These are phyloP conservation scores for Onychomys arenicola DNA, from an alignment of 2,797 vertebrate genomes.

Conservation along the genomic window DNA sequence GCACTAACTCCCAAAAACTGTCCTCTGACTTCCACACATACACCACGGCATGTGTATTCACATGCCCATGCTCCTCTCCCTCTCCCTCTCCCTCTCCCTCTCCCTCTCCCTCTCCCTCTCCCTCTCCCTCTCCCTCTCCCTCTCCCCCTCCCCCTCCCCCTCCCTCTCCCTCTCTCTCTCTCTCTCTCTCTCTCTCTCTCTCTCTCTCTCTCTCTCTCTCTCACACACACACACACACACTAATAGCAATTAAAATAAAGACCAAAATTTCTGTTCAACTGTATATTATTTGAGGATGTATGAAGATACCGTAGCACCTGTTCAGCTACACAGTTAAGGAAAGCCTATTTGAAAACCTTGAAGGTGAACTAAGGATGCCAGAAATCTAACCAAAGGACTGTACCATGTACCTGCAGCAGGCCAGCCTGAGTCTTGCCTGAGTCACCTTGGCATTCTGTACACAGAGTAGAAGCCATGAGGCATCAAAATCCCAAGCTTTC, in stretches of 20 bases:
- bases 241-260: not conserved
- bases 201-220: no score
- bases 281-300: not conserved
- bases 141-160: no score
- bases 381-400: not conserved
- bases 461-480: not conserved
- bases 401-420: no score
- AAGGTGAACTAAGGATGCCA: not conserved
- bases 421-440: not conserved
- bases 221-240: not conserved
- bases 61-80: no score
- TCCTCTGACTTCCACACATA: not conserved
- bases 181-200: no score
- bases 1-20: not conserved
- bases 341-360: slow-evolving; percentile 1
- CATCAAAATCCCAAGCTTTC: slow-evolving; percentile 4
- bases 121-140: no score
- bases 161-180: no score
- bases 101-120: no score
- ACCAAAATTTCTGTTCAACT: not conserved
- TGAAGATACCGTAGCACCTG: slow-evolving; percentile 13
- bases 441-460: not conserved
- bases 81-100: no score
- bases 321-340: not conserved
- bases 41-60: no score